Percentiles rank a stretch among this genome's conserved stretches.
Evolutionary conservation across 2,797 vertebrate species (phyloP).

Genomic region (Garrulus glandarius): DNA sequence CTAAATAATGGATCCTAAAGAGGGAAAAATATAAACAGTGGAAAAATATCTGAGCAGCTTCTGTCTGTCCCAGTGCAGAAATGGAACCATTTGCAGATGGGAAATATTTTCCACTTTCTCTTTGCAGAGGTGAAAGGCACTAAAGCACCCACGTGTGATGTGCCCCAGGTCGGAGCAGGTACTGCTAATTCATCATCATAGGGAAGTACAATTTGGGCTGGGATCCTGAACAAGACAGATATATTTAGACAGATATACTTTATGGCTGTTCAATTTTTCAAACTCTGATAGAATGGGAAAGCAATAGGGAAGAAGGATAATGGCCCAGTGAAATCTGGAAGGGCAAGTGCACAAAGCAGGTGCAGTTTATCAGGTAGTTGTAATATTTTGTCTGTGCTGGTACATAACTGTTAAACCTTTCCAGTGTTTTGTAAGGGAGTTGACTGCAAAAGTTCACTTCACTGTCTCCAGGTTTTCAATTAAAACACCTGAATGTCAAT

Average conservation of each 20-base stretch:
- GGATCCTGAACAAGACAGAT: not conserved
- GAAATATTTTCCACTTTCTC: not conserved
- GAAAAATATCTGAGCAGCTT: not conserved
- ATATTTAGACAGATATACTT: not conserved
- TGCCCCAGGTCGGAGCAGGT: not conserved
- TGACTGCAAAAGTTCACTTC: not conserved
- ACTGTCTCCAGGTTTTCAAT: not conserved
- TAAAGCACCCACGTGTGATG: rapidly evolving
- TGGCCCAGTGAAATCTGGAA: not conserved
- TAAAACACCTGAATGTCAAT: not conserved
- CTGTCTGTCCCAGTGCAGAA: not conserved
- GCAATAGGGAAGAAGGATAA: not conserved
- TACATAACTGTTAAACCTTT: not conserved
- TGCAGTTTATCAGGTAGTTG: not conserved
- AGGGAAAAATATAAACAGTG: not conserved
- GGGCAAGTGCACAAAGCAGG: not conserved
- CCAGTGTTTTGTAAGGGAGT: not conserved
- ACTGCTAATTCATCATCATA: not conserved
- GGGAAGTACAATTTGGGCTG: not conserved
- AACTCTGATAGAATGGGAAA: not conserved
- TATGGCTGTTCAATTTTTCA: not conserved
- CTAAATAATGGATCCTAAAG: not conserved
- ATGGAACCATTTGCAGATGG: not conserved
- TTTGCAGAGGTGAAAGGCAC: not conserved
- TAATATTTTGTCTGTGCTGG: not conserved